Conservation (phyloP, 2,113 vertebrate species). For the Spizaetus ornatus region DNA sequence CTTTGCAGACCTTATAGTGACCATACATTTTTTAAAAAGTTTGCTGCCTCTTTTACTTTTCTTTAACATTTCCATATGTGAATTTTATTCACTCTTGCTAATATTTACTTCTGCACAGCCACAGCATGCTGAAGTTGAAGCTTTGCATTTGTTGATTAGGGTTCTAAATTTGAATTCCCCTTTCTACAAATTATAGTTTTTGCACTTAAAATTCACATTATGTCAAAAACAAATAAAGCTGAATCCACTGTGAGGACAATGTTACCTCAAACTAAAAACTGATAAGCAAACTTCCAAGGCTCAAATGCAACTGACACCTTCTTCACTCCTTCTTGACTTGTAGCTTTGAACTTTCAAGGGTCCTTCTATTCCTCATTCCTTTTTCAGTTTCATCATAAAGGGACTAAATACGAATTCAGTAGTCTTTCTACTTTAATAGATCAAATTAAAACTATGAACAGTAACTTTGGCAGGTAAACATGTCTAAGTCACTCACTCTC, state of each 20-base stretch:
- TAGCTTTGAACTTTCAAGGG: neutral
- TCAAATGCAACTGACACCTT: neutral
- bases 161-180: neutral
- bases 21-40: neutral
- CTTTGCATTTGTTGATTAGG: neutral
- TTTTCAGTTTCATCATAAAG: neutral
- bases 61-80: neutral
- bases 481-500: neutral
- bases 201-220: neutral
- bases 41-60: neutral
- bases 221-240: neutral
- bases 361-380: neutral
- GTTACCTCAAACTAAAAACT: neutral
- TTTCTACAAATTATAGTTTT: neutral
- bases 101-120: neutral
- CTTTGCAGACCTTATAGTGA: neutral
- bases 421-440: neutral
- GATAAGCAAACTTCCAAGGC: neutral
- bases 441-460: neutral
- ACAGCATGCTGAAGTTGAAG: neutral
- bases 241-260: rapidly evolving
- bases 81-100: neutral
- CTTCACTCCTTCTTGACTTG: neutral
- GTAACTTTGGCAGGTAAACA: neutral
- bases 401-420: neutral